A percentile compares a stretch with the other conserved stretches of the same genome.
Conservation (phyloP, 2,797 vertebrate genomes). For the Myiotriccus ornatus region DNA sequence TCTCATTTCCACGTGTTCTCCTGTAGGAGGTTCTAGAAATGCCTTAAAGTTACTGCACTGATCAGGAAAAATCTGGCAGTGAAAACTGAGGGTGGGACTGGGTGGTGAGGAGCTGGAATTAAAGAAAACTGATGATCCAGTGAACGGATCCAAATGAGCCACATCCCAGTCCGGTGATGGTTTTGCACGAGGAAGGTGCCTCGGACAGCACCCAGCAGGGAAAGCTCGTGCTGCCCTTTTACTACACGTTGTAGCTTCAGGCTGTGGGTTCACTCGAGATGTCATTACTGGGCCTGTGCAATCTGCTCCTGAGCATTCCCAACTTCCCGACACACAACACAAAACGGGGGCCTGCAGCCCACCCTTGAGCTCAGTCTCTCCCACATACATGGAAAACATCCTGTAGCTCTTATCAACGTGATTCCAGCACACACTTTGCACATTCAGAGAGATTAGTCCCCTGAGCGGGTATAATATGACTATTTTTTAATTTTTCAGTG, state of each 20-base stretch:
- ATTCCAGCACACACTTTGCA: not conserved
- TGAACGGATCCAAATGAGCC: not conserved
- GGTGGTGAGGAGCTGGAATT: not conserved
- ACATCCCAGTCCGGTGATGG: not conserved
- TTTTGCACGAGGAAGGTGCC: not conserved
- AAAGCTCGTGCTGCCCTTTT: not conserved
- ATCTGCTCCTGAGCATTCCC: not conserved
- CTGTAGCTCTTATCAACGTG: not conserved
- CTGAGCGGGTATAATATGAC: not conserved
- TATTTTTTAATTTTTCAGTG: not conserved
- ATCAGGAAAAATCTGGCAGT: not conserved
- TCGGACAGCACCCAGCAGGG: not conserved
- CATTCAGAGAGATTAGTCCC: not conserved
- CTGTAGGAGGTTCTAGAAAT: not conserved
- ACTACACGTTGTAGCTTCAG: not conserved
- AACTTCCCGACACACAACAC: not conserved
- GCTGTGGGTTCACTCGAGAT: not conserved
- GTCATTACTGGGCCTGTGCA: not conserved
- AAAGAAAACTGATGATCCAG: not conserved
- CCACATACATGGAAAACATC: not conserved
- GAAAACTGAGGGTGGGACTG: not conserved
- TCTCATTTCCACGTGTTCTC: not conserved
- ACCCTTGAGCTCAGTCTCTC: not conserved
- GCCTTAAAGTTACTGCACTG: not conserved
- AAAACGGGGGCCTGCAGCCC: not conserved